phyloP scores from a whole-genome alignment of 2,888 invertebrate species.

The Pollenia griseotomentosa region DNA sequence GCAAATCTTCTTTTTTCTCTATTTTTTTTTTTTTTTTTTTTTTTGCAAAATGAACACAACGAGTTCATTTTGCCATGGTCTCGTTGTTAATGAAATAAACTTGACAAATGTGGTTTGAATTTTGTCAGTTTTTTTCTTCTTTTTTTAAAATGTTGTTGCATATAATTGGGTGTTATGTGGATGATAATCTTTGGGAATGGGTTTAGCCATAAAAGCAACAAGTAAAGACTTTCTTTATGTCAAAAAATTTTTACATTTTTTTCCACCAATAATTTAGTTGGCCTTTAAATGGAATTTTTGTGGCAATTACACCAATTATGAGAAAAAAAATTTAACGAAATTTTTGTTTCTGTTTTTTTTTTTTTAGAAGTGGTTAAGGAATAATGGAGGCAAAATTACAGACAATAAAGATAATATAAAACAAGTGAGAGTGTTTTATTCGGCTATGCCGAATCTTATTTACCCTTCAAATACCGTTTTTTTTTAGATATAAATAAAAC shows the following conservation, averaged over 20 bases:
- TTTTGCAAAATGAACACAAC: constrained; percentile 32
- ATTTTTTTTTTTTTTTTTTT: neutral
- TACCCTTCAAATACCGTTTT: too few species aligned
- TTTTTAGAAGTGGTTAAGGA: too few species aligned
- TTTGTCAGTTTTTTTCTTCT: constrained; percentile 36
- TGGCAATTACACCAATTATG: constrained; percentile 38
- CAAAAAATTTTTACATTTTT: neutral
- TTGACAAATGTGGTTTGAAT: constrained; percentile 64
- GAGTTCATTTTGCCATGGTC: constrained; percentile 55
- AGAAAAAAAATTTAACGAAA: neutral
- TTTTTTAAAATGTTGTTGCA: neutral
- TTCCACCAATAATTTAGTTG: constrained; percentile 13
- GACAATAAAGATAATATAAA: too few species aligned
- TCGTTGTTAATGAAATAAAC: constrained; percentile 61
- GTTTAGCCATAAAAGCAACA: constrained; percentile 41
- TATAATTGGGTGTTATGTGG: constrained; percentile 13
- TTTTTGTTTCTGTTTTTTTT: neutral
- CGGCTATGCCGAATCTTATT: too few species aligned
- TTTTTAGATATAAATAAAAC: too few species aligned
- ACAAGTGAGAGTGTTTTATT: too few species aligned
- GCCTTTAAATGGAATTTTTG: constrained; percentile 45
- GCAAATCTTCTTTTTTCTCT: constrained; percentile 37
- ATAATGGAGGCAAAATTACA: too few species aligned
- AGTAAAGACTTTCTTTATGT: constrained; percentile 16
- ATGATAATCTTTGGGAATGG: constrained; percentile 4